A percentile compares a stretch with the other conserved stretches of the same genome.
Conservation (phyloP, 2,797 vertebrate genomes). For the Anomalospiza imberbis region DNA sequence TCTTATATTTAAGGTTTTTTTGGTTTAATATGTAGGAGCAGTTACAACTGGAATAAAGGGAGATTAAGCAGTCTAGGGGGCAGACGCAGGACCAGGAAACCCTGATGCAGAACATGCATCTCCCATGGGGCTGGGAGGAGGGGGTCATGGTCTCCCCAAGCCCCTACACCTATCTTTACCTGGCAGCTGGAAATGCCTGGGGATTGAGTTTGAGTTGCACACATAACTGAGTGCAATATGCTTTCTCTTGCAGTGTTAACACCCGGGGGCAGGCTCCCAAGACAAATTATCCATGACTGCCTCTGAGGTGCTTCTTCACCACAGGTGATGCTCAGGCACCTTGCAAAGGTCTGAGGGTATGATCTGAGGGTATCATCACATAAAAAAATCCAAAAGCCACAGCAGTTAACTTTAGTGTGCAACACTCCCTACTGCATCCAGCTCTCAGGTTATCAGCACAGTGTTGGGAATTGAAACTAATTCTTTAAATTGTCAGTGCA, state of each 20-base stretch:
- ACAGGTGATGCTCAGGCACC: neutral
- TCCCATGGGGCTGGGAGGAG: neutral
- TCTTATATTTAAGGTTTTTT: neutral
- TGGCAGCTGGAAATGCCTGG: neutral
- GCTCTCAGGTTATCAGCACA: neutral
- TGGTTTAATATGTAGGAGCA: neutral
- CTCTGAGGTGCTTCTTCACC: neutral
- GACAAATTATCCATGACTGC: neutral
- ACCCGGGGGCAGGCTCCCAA: neutral
- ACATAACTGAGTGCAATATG: neutral
- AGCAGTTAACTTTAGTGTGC: neutral
- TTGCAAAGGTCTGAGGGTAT: neutral
- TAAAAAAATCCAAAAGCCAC: neutral
- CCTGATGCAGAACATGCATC: neutral
- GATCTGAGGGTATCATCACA: neutral
- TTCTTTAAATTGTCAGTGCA: neutral
- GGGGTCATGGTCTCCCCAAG: neutral
- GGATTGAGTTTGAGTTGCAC: neutral
- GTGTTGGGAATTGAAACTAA: neutral
- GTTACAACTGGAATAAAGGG: neutral
- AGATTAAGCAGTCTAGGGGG: neutral
- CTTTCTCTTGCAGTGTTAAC: neutral
- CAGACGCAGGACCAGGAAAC: neutral
- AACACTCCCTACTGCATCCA: neutral
- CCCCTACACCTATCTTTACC: neutral